Evolutionary conservation across 2,888 invertebrate species (phyloP).

Genomic region (Macropis europaea): DNA sequence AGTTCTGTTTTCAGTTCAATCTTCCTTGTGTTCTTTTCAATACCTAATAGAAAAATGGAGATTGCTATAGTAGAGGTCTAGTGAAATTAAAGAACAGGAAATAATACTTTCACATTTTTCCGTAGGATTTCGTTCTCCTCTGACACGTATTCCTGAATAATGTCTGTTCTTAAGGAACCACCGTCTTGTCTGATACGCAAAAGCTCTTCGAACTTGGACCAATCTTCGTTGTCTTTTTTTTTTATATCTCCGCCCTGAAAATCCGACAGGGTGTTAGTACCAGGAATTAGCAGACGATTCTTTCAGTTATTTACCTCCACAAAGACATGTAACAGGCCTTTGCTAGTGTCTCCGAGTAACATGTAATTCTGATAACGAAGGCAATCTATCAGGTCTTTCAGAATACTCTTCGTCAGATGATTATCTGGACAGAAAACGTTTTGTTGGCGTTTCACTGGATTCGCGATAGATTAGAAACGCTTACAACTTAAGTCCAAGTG

Average conservation of each 20-base stretch:
- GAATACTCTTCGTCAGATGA: conserved; percentile 58
- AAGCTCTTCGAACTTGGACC: conserved; percentile 42
- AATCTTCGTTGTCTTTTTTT: conserved; percentile 27
- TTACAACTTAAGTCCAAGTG: conserved; percentile 77
- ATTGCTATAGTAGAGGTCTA: too few relatives aligned
- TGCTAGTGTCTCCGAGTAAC: conserved; percentile 53
- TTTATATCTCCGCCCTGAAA: conserved; percentile 52
- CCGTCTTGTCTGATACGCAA: conserved; percentile 29
- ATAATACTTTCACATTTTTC: background rate
- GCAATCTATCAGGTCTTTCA: conserved; percentile 60
- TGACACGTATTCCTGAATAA: conserved; percentile 19
- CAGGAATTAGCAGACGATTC: background rate
- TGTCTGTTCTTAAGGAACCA: background rate
- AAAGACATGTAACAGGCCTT: conserved; percentile 55
- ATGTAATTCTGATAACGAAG: conserved; percentile 67
- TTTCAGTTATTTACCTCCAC: conserved; percentile 48
- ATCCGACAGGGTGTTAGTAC: background rate
- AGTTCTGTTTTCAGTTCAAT: too few relatives aligned
- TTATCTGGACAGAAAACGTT: conserved; percentile 62
- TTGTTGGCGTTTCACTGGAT: background rate
- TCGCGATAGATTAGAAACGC: background rate
- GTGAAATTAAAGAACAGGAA: background rate
- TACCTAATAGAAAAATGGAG: too few relatives aligned
- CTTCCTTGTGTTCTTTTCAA: background rate
- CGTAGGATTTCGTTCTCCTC: conserved; percentile 22